These are phyloP conservation scores for Acronicta aceris DNA, from an alignment of 2,888 invertebrate species.

Conservation along the genomic window DNA sequence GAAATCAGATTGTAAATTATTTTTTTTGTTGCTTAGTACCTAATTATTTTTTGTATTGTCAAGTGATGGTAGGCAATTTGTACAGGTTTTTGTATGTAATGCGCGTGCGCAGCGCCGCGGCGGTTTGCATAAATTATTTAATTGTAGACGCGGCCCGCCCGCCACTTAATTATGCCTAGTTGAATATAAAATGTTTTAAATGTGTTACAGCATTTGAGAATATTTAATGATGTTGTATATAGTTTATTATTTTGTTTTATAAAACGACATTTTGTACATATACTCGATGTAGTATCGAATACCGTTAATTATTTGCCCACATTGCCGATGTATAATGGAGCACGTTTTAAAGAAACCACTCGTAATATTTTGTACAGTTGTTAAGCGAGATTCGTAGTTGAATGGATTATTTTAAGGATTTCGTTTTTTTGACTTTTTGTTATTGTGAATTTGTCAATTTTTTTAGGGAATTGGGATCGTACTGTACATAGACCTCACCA, in stretches of 20 bases:
- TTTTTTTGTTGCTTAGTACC: slow-evolving; percentile 80
- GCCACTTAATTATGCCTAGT: slow-evolving; percentile 85
- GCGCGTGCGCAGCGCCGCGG: slow-evolving; percentile 52
- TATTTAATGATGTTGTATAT: slow-evolving; percentile 89
- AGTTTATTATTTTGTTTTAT: slow-evolving; percentile 88
- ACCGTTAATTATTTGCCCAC: slow-evolving; percentile 81
- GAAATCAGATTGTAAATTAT: slow-evolving; percentile 69
- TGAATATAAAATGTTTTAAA: slow-evolving; percentile 88
- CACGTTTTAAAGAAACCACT: slow-evolving; percentile 87
- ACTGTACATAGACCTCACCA: slow-evolving; percentile 90
- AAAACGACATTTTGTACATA: slow-evolving; percentile 85
- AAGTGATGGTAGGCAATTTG: slow-evolving; percentile 73
- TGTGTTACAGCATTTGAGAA: slow-evolving; percentile 89
- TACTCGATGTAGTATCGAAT: slow-evolving; percentile 71
- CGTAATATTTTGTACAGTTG: slow-evolving; percentile 88
- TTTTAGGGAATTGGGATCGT: slow-evolving; percentile 92
- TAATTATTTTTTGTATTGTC: slow-evolving; percentile 69
- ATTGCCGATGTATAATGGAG: slow-evolving; percentile 78
- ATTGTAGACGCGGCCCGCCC: slow-evolving; percentile 69
- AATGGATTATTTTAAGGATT: slow-evolving; percentile 86
- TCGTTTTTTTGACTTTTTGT: slow-evolving; percentile 86
- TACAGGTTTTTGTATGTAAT: slow-evolving; percentile 70
- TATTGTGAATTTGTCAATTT: slow-evolving; percentile 92
- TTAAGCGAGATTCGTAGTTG: slow-evolving; percentile 86
- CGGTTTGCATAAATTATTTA: slow-evolving; percentile 73